Evolutionary conservation across 2,797 vertebrate species (phyloP), one percentile per base, ranked within the genome.

Genomic region (Brachyalestes nurse): DNA sequence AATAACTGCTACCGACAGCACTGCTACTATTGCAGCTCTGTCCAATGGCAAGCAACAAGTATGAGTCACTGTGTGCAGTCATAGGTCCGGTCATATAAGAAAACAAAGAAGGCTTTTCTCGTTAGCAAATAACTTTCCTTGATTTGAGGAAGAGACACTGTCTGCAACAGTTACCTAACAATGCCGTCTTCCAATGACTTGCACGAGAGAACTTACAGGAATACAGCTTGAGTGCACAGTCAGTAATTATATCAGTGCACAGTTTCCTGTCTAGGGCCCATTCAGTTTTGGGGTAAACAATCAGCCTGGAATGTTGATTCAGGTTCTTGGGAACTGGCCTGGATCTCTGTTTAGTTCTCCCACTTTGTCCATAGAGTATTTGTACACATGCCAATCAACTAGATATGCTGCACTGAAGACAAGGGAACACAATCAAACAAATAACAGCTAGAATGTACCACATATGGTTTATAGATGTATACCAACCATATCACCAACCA

Each of bases 141-240:
- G 10, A 49, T 61, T 51, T 76, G 49, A 75, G 67, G 14, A 78
- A 53, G 42, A 78, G 70, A 60, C 64, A 42, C 55, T 71, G 71
- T 75, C 58, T 76, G 47, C 67, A 38, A 70, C n/a, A 51, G 45
- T 55, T n/a, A n/a, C n/a, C n/a, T 21, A 23, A 78, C 80, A 66
- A 66, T 57, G 21, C 53, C 13, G n/a, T 12, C 19, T 45, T 58
- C 55, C 55, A 62, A 49, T 25, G 51, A 73, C 53, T 28, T 25
- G 47, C 67, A 13, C 19, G 14, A 51, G 45, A 71, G 47, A 17
- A 28, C 14, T 53, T 72, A 53, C 49, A 53, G 47, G 69, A 72
- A 51, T 25, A 53, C 16, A 42, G 14, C 7, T 40, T 7, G 64
- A 67, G 6, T 53, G 16, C 28, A 42, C 19, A 72, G 42, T 62